Evolutionary conservation across 2,888 invertebrate genomes (phyloP).

Genomic region (Rhagium mordax): DNA sequence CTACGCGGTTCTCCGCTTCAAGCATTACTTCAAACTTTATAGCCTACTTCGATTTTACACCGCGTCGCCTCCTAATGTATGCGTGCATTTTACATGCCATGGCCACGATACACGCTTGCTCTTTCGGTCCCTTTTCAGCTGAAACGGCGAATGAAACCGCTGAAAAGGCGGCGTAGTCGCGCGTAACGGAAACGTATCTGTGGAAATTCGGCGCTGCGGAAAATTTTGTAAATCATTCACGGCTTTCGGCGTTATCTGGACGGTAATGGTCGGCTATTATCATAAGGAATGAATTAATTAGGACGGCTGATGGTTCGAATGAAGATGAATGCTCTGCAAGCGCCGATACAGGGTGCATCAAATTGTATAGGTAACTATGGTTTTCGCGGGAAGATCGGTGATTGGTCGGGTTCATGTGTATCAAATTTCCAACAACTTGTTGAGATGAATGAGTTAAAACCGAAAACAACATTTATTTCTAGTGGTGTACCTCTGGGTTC

Average conservation of each 20-base stretch:
- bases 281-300: not conserved
- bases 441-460: too few relatives aligned
- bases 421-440: too few relatives aligned
- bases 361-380: too few relatives aligned
- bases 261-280: not conserved
- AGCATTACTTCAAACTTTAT: slow-evolving; percentile 42
- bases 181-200: not conserved
- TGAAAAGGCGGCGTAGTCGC: too few relatives aligned
- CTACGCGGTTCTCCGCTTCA: slow-evolving; percentile 55
- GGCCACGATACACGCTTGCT: not conserved
- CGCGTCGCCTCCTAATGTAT: slow-evolving; percentile 29
- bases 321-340: not conserved
- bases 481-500: too few relatives aligned
- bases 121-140: not conserved
- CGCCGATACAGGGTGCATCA: too few relatives aligned
- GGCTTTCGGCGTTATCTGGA: not conserved
- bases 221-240: not conserved
- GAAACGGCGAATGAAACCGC: not conserved
- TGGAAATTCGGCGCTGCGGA: not conserved
- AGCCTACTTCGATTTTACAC: slow-evolving; percentile 43
- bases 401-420: too few relatives aligned
- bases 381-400: too few relatives aligned
- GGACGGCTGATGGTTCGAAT: not conserved
- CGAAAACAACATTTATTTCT: too few relatives aligned
- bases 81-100: slow-evolving; percentile 19